Evolutionary conservation across 1,140 invertebrate species (phyloP).

Genomic region (Cyclargus thomasi): DNA sequence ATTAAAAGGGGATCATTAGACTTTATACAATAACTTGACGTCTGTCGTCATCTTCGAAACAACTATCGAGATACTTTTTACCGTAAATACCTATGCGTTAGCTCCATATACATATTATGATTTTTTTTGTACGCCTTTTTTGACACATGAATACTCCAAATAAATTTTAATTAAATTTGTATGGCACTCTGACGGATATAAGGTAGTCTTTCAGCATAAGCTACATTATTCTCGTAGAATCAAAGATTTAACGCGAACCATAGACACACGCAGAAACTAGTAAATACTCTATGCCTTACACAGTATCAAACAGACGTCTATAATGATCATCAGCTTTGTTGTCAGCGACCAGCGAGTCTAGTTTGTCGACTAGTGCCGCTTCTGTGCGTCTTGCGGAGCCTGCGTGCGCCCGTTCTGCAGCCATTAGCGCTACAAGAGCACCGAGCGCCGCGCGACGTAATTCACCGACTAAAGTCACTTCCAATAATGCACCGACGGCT

Average conservation of each 20-base stretch:
- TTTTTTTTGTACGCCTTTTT: too few species aligned
- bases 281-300: slow-evolving; percentile 81
- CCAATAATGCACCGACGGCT: slow-evolving; percentile 95
- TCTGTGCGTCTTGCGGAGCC: slow-evolving; percentile 93
- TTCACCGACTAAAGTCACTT: slow-evolving; percentile 95
- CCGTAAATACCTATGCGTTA: too few species aligned
- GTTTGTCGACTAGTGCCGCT: slow-evolving; percentile 93
- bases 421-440: slow-evolving; percentile 98
- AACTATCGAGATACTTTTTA: too few species aligned
- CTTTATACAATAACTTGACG: background rate
- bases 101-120: too few species aligned
- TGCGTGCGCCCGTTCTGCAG: slow-evolving; percentile 88
- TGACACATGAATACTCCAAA: too few species aligned
- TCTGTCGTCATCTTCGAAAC: too few species aligned
- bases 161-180: too few species aligned
- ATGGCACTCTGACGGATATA: too few species aligned
- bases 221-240: too few species aligned
- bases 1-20: background rate
- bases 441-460: slow-evolving; percentile 93
- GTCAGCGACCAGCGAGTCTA: slow-evolving; percentile 93
- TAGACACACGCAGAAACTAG: too few species aligned
- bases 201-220: too few species aligned
- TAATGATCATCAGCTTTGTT: slow-evolving; percentile 97
- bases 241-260: too few species aligned
- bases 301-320: slow-evolving; percentile 91